Conservation (phyloP, 1,140 invertebrate species). For the Nasonia vitripennis region DNA sequence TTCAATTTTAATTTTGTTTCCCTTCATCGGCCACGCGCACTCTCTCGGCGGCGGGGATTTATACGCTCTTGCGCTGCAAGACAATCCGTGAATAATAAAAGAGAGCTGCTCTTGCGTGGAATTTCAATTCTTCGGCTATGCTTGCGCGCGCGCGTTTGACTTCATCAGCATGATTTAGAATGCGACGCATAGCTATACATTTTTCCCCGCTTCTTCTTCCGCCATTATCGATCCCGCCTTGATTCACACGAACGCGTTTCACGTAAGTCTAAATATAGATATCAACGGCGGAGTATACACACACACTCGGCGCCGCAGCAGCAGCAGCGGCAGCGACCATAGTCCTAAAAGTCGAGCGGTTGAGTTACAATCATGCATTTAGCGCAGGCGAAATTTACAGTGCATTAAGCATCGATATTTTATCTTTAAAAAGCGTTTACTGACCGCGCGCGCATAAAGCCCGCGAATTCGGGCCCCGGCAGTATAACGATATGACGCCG, state of each 20-base stretch:
- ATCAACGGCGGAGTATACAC: not conserved
- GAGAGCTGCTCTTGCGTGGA: not conserved
- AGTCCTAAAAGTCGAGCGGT: slow-evolving; percentile 24
- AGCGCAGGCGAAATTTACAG: slow-evolving; percentile 34
- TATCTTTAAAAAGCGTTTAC: slow-evolving; percentile 31
- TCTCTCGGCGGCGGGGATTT: slow-evolving; percentile 13
- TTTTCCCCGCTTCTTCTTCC: not conserved
- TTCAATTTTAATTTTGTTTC: slow-evolving; percentile 52
- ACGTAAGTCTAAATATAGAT: slow-evolving; percentile 20
- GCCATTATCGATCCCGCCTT: not conserved
- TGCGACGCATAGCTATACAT: no score
- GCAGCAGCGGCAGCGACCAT: not conserved
- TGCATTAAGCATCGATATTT: slow-evolving; percentile 47
- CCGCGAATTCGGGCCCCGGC: not conserved
- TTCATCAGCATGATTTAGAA: not conserved
- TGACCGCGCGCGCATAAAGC: slow-evolving; percentile 14
- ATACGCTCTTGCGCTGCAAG: slow-evolving; percentile 24
- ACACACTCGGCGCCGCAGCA: not conserved
- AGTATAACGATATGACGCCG: slow-evolving; percentile 31
- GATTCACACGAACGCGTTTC: not conserved
- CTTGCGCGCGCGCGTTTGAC: not conserved
- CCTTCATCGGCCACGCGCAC: slow-evolving; percentile 32
- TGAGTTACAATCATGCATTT: slow-evolving; percentile 28
- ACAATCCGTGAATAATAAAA: slow-evolving; percentile 30
- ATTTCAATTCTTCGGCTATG: slow-evolving; percentile 1